Evolutionary conservation across 30 jellyfish, hydroid and myxozoan species (phyloP), one percentile per base, ranked within the genome.

Genomic region (Pseudorhiza aurosa): DNA sequence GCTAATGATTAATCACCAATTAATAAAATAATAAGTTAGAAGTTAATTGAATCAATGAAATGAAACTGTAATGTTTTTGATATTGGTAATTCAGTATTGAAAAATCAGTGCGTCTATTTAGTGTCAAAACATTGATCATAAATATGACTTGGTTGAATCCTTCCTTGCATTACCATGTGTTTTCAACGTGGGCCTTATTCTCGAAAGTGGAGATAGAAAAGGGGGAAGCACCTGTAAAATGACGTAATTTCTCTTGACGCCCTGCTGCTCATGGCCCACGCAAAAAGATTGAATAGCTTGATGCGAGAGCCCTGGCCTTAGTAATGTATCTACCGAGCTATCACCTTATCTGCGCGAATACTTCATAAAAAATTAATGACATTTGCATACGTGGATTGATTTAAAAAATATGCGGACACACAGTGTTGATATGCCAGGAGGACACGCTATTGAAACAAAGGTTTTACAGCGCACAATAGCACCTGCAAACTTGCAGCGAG

Each of bases 391-490:
- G 49, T 45, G 60, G 89, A 77, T 77, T 77, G 89, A 60, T 62
- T 77, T 62, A 33, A 74, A 62, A 43, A 60, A 47, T 77, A 77
- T 74, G 53, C 79, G 89, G 89, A 63, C 82, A 59, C 74, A 60
- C 27, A 58, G 58, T 2, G 30, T 82, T 62, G 82, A 60, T 69
- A 42, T 77, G 79, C 67, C 62, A 82, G 58, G 77, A 33, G 73
- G 39, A 51, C 33, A 30, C 45, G 33, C 47, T 77, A 47, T 77
- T 77, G 82, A 77, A 77, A 77, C 56, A 77, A 67, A 30, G 45
- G 44, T 28, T 65, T 59, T 77, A 60, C 81, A 77, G 57, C 80
- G 63, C 89, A 77, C 62, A 17, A 35, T 17, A 77, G 89, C 89
- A 77, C 89, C 89, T 77, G 89, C 89, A 19, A 45, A 10, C 35